A percentile compares a stretch with the other conserved stretches of the same genome.
Conservation (phyloP, 2,888 invertebrate species). For the Lithophane ornitopus region DNA sequence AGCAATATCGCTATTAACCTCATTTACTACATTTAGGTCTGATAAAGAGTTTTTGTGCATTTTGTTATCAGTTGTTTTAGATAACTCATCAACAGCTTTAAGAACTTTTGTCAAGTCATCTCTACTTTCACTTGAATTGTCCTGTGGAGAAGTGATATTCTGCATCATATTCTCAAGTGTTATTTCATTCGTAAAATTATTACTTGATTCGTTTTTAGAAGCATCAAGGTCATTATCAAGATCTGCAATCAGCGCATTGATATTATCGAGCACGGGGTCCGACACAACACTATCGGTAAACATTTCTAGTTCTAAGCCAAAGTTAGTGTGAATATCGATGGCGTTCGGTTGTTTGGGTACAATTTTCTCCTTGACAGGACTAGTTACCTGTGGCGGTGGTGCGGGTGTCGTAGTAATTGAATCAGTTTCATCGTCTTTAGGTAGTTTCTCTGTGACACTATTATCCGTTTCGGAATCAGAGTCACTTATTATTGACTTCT, state of each 20-base stretch:
- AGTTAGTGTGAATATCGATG: slow-evolving; percentile 65
- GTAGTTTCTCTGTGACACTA: slow-evolving; percentile 28
- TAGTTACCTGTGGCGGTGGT: neutral
- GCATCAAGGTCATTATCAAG: slow-evolving; percentile 80
- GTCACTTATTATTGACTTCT: slow-evolving; percentile 73
- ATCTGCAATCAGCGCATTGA: slow-evolving; percentile 83
- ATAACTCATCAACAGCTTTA: slow-evolving; percentile 49
- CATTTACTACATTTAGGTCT: slow-evolving; percentile 1
- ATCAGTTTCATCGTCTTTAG: neutral
- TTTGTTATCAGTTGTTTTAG: slow-evolving; percentile 26
- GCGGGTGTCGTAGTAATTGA: neutral
- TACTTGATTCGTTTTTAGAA: slow-evolving; percentile 70
- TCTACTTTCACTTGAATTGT: slow-evolving; percentile 64
- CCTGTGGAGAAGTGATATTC: slow-evolving; percentile 71
- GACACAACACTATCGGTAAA: slow-evolving; percentile 81
- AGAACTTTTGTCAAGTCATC: slow-evolving; percentile 69
- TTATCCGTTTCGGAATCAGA: slow-evolving; percentile 77
- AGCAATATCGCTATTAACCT: slow-evolving; percentile 6
- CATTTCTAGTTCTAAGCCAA: slow-evolving; percentile 80
- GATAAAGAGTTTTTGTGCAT: neutral
- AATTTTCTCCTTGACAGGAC: slow-evolving; percentile 43
- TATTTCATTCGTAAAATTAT: slow-evolving; percentile 77
- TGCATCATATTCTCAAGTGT: slow-evolving; percentile 77
- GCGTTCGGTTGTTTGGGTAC: slow-evolving; percentile 34
- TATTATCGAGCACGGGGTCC: slow-evolving; percentile 82